Conservation (phyloP, 2,888 invertebrate species). For the Noctua pronuba region DNA sequence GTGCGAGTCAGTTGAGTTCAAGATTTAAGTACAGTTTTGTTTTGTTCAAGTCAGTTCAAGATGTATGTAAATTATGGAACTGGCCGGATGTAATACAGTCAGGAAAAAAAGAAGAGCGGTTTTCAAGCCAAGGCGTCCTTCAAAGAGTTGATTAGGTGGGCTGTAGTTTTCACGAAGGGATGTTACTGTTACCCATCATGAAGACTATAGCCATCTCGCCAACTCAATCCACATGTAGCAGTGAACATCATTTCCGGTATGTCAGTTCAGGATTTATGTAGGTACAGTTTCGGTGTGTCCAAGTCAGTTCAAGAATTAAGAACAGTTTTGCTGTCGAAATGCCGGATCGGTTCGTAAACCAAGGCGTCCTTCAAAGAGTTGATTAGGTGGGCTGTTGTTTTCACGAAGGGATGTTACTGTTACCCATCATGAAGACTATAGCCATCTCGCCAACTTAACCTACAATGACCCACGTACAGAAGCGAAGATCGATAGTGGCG, state of each 20-base stretch:
- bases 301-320: not conserved
- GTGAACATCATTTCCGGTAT: not conserved
- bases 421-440: not conserved
- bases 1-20: not conserved
- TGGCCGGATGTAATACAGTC: not conserved
- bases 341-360: not conserved
- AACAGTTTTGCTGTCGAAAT: not conserved
- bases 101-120: not conserved
- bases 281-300: too few species aligned
- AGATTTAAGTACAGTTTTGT: not conserved
- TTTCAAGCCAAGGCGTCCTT: not conserved
- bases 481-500: too few species aligned
- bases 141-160: not conserved
- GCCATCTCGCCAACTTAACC: not conserved
- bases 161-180: not conserved
- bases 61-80: not conserved
- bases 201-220: slow-evolving; percentile 1
- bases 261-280: too few species aligned
- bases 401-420: not conserved
- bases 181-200: not conserved
- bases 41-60: not conserved
- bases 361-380: not conserved
- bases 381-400: not conserved
- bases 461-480: not conserved
- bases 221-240: not conserved